Base-by-base conservation (phyloP, 2,888 invertebrate species). In the Rhagium mordax region DNA sequence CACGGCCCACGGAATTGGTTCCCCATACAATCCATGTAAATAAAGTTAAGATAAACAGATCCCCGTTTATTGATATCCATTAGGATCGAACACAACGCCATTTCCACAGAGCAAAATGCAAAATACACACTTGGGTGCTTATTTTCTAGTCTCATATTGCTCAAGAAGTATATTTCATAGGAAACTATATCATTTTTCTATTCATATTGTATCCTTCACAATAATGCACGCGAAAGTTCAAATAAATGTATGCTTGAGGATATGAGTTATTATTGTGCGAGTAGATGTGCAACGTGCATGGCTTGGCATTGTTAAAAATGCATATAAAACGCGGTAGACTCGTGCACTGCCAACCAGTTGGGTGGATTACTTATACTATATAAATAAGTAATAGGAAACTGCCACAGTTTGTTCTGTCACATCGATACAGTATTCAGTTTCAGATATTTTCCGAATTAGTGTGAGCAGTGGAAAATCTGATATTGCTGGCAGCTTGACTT, bases 211-310 rank as follows among this genome's bases (percentile, higher is more conserved):
- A 16, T 24, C 15, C 33, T 27, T 59, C 33, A 33, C 59, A 59
- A 59, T 33, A 59, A 41, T 59, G 59, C 29, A 29, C 3, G 33
- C 18, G 33, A 33, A 18, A 59, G 59, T 59, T 59, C 59, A 59
- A 29, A 16, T 16, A 24, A 59, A 33, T 59, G 16, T 59, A 59
- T 59, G 59, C 59, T 18, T 33, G 33, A 33, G 21, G 18, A 33
- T 59, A 10, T 59, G 59, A 59, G 41, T 41, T 41, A 41, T 41
- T 41, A n/a, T 41, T 41, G 41, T 10, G n/a, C 4, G n/a, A 41
- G 41, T 41, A 41, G 41, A 41, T 2, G 41, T 41, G 41, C 41
- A 29, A 29, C 13, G 59, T 8, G 29, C 18, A 18, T 10, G 3
- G 7, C 33, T 18, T 33, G 24, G 16, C n/a, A 33, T 33, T 15